phyloP scores from a whole-genome alignment of 2,888 invertebrate genomes.

The Clunio marinus region DNA sequence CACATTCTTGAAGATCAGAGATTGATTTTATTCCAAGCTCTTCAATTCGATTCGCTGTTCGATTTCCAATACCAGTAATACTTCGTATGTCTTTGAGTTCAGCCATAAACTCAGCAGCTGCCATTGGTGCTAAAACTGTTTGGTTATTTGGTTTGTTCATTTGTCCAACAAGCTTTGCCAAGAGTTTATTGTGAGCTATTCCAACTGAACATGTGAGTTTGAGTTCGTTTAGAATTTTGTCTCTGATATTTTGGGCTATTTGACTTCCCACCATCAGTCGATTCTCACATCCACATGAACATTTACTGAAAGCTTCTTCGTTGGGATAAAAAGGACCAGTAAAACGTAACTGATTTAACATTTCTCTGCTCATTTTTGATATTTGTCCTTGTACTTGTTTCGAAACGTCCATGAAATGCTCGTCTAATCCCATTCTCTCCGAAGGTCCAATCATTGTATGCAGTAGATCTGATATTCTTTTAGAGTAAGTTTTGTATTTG shows the following conservation, averaged over 20 bases:
- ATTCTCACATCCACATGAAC: slow-evolving; percentile 70
- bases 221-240: slow-evolving; percentile 62
- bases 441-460: slow-evolving; percentile 63
- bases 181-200: slow-evolving; percentile 75
- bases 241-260: slow-evolving; percentile 72
- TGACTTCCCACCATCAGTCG: slow-evolving; percentile 66
- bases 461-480: slow-evolving; percentile 67
- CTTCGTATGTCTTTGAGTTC: slow-evolving; percentile 59
- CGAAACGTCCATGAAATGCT: slow-evolving; percentile 78
- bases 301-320: slow-evolving; percentile 56
- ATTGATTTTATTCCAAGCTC: slow-evolving; percentile 64
- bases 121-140: slow-evolving; percentile 69
- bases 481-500: slow-evolving; percentile 72
- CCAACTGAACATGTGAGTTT: slow-evolving; percentile 78
- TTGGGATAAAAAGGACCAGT: slow-evolving; percentile 58
- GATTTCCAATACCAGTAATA: slow-evolving; percentile 73
- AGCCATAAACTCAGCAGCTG: slow-evolving; percentile 62
- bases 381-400: slow-evolving; percentile 57
- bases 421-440: slow-evolving; percentile 80
- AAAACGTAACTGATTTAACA: slow-evolving; percentile 42
- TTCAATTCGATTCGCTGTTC: slow-evolving; percentile 62
- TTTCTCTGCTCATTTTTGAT: slow-evolving; percentile 19
- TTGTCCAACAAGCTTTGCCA: slow-evolving; percentile 72
- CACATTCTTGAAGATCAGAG: slow-evolving; percentile 61
- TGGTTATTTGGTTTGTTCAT: slow-evolving; percentile 78